Conservation (phyloP, 37 sponge, comb jelly and placozoan genomes). For the Tethya wilhelma region DNA sequence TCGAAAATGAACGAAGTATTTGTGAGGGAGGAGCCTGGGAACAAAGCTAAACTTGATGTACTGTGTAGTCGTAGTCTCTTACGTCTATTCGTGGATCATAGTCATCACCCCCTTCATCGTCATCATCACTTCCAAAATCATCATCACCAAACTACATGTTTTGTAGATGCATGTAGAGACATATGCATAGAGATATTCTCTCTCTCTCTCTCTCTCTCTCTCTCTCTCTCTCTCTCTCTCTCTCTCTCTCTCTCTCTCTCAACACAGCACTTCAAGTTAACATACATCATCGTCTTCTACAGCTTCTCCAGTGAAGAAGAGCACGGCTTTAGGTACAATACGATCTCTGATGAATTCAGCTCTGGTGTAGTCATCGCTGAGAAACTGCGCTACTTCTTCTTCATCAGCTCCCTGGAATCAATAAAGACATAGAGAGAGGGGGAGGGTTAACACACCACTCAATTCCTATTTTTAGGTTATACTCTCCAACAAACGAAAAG, state of each 20-base stretch:
- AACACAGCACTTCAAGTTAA: background rate
- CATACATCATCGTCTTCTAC: conserved; percentile 54
- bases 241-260: background rate
- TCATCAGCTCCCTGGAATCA: background rate
- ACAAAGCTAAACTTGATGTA: background rate
- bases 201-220: background rate
- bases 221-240: background rate
- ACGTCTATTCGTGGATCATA: conserved; percentile 39
- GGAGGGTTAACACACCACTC: background rate
- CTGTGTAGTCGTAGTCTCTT: no score
- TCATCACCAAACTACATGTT: conserved; percentile 7
- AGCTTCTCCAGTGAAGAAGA: conserved; percentile 93
- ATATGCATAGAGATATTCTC: background rate
- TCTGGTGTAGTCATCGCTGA: conserved; percentile 57
- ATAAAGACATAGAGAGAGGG: background rate
- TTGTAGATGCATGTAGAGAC: background rate
- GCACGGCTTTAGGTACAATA: conserved; percentile 79
- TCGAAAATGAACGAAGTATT: no score
- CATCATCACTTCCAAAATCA: conserved; percentile 31
- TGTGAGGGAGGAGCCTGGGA: no score
- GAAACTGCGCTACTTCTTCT: conserved; percentile 22
- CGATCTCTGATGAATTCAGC: conserved; percentile 88
- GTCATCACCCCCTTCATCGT: conserved; percentile 37
- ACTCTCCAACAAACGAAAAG: background rate
- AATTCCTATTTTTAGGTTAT: background rate